Evolutionary conservation across 2,888 invertebrate species (phyloP).

Genomic region (Didymodactylos carnosus): DNA sequence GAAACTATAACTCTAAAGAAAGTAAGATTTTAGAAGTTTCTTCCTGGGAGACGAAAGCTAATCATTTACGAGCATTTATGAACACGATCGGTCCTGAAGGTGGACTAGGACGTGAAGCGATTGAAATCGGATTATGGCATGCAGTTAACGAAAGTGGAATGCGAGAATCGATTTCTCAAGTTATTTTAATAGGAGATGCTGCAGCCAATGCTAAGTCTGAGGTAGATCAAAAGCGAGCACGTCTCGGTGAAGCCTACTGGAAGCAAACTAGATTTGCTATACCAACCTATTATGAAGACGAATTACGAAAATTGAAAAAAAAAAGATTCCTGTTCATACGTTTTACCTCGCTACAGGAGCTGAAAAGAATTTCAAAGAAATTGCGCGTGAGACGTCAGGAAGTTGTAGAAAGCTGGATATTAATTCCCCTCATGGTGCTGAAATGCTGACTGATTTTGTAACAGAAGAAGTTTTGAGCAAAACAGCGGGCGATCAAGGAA

Average conservation of each 20-base stretch:
- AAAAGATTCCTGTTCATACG: background rate
- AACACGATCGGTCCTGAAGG: background rate
- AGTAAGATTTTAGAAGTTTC: background rate
- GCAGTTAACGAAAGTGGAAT: background rate
- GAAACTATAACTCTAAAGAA: background rate
- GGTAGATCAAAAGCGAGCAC: background rate
- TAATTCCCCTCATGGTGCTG: background rate
- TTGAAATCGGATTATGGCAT: background rate
- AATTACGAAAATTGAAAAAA: background rate
- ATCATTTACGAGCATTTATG: background rate
- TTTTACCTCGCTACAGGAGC: background rate
- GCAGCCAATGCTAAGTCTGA: background rate
- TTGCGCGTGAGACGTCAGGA: background rate
- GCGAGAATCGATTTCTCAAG: background rate
- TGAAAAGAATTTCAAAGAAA: background rate
- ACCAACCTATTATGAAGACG: background rate
- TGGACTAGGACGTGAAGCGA: background rate
- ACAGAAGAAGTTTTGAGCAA: background rate
- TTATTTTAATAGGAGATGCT: background rate
- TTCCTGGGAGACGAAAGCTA: background rate
- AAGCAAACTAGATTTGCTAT: background rate
- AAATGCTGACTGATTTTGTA: background rate
- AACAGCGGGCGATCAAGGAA: background rate
- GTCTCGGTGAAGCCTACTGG: background rate
- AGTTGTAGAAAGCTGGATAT: background rate